phyloP scores from a whole-genome alignment of 2,113 vertebrate species.

The Oncorhynchus kisutch region DNA sequence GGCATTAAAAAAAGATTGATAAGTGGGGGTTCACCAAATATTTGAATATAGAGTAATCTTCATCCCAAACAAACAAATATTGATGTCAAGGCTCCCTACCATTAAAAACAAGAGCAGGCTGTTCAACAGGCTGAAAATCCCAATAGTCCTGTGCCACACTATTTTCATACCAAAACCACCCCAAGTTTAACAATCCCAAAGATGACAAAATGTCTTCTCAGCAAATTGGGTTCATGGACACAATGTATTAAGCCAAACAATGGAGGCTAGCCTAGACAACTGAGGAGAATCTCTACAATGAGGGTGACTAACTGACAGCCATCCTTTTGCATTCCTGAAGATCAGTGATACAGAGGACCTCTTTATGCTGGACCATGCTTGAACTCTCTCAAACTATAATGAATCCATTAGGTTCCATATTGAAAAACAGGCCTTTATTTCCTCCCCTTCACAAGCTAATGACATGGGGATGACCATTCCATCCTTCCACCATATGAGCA shows the following conservation, averaged over 20 bases:
- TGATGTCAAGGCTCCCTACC: no score
- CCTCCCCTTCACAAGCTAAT: conserved; percentile 50
- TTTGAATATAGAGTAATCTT: no score
- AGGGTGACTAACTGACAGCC: conserved; percentile 34
- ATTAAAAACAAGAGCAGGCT: no score
- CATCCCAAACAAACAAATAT: no score
- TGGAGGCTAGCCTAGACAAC: background rate
- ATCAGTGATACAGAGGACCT: conserved; percentile 43
- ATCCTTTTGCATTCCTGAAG: conserved; percentile 42
- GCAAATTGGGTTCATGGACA: background rate
- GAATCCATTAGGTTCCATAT: background rate
- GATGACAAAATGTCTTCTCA: no score
- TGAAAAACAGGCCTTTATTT: background rate
- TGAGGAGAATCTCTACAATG: conserved; percentile 28
- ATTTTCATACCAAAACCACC: no score
- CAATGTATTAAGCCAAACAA: background rate
- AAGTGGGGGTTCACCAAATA: background rate
- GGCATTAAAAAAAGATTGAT: background rate
- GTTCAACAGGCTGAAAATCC: background rate
- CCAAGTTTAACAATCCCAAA: no score
- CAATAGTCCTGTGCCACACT: no score
- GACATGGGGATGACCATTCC: conserved; percentile 61
- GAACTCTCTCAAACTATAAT: background rate
- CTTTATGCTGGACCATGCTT: conserved; percentile 10
- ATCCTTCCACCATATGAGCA: conserved; percentile 51